Conservation (phyloP, 2,113 vertebrate species). For the Cricetomys ansorgei region DNA sequence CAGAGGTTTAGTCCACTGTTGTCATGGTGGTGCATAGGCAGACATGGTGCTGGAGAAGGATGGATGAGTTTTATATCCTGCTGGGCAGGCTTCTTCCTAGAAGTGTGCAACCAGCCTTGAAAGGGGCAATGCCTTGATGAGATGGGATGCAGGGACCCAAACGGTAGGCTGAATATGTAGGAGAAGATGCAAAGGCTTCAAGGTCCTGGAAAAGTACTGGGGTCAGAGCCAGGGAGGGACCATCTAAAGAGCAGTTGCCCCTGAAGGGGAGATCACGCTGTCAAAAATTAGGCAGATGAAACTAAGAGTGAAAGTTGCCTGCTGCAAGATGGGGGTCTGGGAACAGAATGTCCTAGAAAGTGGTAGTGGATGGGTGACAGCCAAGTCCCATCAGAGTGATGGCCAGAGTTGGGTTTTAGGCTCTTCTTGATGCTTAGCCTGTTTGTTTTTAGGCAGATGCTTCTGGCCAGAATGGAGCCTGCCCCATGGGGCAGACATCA, state of each 20-base stretch:
- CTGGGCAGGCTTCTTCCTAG: background rate
- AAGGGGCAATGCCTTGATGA: background rate
- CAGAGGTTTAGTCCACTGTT: background rate
- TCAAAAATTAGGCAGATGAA: background rate
- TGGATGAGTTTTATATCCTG: background rate
- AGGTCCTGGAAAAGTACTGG: background rate
- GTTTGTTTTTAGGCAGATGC: background rate
- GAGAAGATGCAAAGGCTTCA: background rate
- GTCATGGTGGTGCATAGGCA: background rate
- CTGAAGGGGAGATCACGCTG: background rate
- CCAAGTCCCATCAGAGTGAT: background rate
- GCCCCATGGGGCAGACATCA: background rate
- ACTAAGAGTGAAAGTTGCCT: background rate
- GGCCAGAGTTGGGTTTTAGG: background rate
- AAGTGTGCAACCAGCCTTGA: background rate
- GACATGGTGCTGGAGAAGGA: background rate
- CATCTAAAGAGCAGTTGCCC: background rate
- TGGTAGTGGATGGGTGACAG: background rate
- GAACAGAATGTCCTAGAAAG: background rate
- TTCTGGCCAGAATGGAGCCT: background rate
- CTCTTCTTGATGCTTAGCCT: background rate
- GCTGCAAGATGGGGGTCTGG: background rate
- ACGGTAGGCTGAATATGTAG: background rate
- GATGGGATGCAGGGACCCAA: background rate
- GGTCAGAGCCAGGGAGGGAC: background rate